Evolutionary conservation across 2,797 vertebrate genomes (phyloP).

Genomic region (Sitta carolinensis): DNA sequence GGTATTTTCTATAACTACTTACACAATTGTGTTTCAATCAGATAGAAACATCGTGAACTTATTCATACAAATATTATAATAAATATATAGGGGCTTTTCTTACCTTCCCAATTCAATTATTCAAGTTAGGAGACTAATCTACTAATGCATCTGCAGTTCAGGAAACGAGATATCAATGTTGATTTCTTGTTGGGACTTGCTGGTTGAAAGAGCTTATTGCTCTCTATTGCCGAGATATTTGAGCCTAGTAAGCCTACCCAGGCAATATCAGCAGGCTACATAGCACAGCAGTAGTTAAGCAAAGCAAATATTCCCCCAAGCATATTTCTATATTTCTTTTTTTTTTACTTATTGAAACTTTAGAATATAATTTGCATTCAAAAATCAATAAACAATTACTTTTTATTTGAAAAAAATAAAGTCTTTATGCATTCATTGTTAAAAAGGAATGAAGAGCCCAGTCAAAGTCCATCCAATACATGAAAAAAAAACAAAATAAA

Average conservation of each 20-base stretch:
- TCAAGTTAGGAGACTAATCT: not conserved
- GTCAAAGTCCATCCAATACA: not conserved
- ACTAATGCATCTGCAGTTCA: not conserved
- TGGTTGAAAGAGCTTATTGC: not conserved
- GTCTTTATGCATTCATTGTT: not conserved
- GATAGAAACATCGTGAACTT: not conserved
- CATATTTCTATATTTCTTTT: not conserved
- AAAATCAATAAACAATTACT: slow-evolving; percentile 38
- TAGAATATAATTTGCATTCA: not conserved
- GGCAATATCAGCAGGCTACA: not conserved
- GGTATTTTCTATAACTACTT: not conserved
- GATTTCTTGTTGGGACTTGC: not conserved
- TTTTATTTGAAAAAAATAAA: slow-evolving; percentile 13
- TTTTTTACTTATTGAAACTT: not conserved
- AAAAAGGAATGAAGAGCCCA: not conserved
- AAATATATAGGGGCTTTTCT: not conserved
- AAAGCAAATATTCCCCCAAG: not conserved
- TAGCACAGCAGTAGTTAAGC: not conserved
- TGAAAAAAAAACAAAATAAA: not conserved
- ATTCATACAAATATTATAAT: not conserved
- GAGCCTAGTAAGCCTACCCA: not conserved
- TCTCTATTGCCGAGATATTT: not conserved
- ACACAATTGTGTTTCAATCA: not conserved
- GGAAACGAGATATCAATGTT: not conserved
- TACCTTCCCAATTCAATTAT: not conserved